Base-by-base conservation (phyloP, 2,113 vertebrate species). In the Myrmecobius fasciatus region DNA sequence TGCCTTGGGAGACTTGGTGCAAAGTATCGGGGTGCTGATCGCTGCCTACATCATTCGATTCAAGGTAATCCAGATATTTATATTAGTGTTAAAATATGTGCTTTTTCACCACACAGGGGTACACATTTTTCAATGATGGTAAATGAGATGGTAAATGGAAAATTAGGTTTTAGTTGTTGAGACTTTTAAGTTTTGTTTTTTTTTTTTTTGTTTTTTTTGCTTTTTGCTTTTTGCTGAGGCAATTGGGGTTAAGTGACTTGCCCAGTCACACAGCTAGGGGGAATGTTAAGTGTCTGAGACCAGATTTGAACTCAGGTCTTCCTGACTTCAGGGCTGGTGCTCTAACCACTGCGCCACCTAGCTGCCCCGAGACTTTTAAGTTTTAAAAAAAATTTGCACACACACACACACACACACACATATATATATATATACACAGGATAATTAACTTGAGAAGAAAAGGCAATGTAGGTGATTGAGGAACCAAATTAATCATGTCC, bases 31-130 rank as follows among this genome's bases (percentile, higher is more conserved):
- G 0, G 99, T 99, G 67, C 99, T 99, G 0, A 98, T 99, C 12
- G 99, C 99, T 25, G 99, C 99, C 0, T 99, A 99, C 97, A 98
- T 99, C 92, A 99, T 99, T 97, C 99, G 99, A 92, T 99, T 99
- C 56, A 99, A 99, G 99, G 99, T 99, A 95, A 96, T 36, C 26
- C 2, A 11, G 75, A 46, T 96, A 95, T 97, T 92, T 20, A 83
- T 5, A 83, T 94, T n/a, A 53, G 3, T 94, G 54, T 91, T 83
- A 83, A 83, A 83, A n/a, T 43, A 43, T 75, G 11, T 83, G 67
- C 20, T 83, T 83, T 75, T n/a, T 28, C 67, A 43, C 17, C 25
- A 26, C 54, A 56, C 60, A 43, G 67, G 67, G 6, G 36, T 83
- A n/a, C 5, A 75, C 14, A 67, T 75, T 43, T 75, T 83, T 83